Base-by-base conservation (phyloP, 2,797 vertebrate species). In the Peromyscus melanophrys region DNA sequence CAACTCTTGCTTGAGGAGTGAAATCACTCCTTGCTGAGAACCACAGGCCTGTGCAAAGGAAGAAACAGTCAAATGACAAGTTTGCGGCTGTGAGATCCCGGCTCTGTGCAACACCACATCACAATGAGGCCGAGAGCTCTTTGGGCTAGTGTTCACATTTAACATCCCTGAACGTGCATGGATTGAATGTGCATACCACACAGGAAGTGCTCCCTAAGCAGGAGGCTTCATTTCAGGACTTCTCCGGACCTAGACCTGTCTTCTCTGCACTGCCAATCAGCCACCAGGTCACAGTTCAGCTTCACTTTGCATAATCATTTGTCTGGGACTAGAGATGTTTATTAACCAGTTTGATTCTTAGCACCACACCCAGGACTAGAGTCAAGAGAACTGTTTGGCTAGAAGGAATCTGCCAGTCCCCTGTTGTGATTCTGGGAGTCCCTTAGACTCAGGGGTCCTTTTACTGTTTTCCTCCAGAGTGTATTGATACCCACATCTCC, bases 121-220 rank as follows among this genome's bases (percentile, higher is more conserved):
- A 7, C 34, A 6, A 6, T 52, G 16, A 29, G 6, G 40, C 49
- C 17, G 9, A 67, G 34, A 49, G 43, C 21, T 37, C 43, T 17
- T 10, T 0, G 1, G 67, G 7, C 40, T 63, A 4, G 23, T 0
- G 40, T 40, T 55, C 6, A 27, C 17, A 4, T 12, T 57, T 19
- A 12, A 17, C 4, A 40, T 86, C 82, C 90, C 89, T 78, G 43
- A 37, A 73, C 43, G 46, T 4, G 25, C 8, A 0, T n/a, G 1
- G 37, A 0, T n/a, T 2, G 37, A 75, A 43, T 43, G 37, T 27
- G 3, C n/a, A 2, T 11, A 25, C 0, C 1, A 1, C 21, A 1
- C 9, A 6, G 21, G 43, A 67, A 46, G 16, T 37, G 31, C 5
- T 29, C 40, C 80, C 14, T 57, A 84, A 75, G 6, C 9, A 14